These are phyloP conservation scores for Grammatotria lemairii DNA, from an alignment of 2,113 vertebrate species.

Conservation along the genomic window DNA sequence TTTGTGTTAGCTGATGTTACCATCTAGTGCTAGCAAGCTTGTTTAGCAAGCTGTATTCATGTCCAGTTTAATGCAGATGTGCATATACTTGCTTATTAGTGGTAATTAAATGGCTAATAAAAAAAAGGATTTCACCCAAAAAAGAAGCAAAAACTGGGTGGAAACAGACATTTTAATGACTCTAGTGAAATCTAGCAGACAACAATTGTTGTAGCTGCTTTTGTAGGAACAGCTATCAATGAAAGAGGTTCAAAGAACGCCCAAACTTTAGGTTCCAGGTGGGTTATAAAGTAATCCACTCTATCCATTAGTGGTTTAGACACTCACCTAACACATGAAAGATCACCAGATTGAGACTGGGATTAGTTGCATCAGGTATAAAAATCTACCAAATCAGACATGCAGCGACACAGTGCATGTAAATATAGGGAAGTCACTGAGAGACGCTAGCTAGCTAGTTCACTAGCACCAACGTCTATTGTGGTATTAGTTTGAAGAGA, in stretches of 20 bases:
- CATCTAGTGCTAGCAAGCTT: background rate
- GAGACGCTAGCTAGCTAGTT: background rate
- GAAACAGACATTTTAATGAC: background rate
- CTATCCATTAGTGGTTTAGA: background rate
- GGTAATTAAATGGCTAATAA: background rate
- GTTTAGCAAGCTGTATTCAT: background rate
- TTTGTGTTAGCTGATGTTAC: background rate
- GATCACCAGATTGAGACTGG: background rate
- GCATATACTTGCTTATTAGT: background rate
- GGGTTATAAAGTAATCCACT: background rate
- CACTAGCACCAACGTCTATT: background rate
- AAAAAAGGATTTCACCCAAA: background rate
- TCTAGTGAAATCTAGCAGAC: background rate
- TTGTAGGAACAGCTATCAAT: background rate
- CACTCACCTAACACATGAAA: background rate
- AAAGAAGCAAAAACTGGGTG: background rate
- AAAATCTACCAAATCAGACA: background rate
- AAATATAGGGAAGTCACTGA: background rate
- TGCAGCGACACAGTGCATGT: background rate
- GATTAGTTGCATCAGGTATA: background rate
- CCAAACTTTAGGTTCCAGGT: fast-evolving
- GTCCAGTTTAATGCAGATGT: background rate
- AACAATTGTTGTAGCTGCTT: background rate
- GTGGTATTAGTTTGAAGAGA: background rate
- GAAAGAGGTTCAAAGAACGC: background rate